A percentile compares a stretch with the other conserved stretches of the same genome.
Conservation (phyloP, 37 sponge, comb jelly and placozoan species). For the Geodia barretti region DNA sequence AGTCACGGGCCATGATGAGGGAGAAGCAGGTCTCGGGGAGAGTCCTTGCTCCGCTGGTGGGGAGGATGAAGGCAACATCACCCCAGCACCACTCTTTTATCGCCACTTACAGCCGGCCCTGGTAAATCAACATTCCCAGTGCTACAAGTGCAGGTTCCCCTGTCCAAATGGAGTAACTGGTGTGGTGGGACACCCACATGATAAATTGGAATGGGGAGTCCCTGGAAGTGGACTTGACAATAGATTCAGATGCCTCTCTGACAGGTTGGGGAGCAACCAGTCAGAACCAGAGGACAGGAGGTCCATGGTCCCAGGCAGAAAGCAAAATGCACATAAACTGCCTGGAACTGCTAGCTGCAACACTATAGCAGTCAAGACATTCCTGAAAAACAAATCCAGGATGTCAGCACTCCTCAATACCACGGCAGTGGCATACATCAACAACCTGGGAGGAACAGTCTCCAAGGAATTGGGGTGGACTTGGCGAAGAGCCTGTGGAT, state of each 20-base stretch:
- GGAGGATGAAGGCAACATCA: constrained; percentile 23
- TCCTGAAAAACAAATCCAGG: neutral
- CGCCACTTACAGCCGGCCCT: constrained; percentile 27
- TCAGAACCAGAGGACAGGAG: constrained; percentile 26
- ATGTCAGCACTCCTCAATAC: constrained; percentile 26
- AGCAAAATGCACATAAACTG: neutral
- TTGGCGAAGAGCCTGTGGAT: constrained; percentile 33
- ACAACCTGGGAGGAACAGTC: constrained; percentile 47
- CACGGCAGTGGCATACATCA: constrained; percentile 45
- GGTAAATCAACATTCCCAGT: neutral
- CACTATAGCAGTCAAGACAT: constrained; percentile 1
- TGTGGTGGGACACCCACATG: constrained; percentile 22
- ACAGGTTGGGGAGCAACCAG: neutral
- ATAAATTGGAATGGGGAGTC: constrained; percentile 34
- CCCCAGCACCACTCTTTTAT: constrained; percentile 33
- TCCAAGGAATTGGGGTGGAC: constrained; percentile 7
- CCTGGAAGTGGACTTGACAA: neutral
- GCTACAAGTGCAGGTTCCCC: constrained; percentile 6
- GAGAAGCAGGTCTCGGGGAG: neutral
- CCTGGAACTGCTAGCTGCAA: neutral
- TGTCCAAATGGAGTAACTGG: constrained; percentile 32
- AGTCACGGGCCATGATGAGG: neutral
- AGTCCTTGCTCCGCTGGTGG: constrained; percentile 22
- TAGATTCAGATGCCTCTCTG: constrained; percentile 3
- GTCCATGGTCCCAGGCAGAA: constrained; percentile 41